Percentiles rank a stretch among this genome's conserved stretches.
Conservation (phyloP, 1,140 invertebrate species). For the Orussus abietinus region DNA sequence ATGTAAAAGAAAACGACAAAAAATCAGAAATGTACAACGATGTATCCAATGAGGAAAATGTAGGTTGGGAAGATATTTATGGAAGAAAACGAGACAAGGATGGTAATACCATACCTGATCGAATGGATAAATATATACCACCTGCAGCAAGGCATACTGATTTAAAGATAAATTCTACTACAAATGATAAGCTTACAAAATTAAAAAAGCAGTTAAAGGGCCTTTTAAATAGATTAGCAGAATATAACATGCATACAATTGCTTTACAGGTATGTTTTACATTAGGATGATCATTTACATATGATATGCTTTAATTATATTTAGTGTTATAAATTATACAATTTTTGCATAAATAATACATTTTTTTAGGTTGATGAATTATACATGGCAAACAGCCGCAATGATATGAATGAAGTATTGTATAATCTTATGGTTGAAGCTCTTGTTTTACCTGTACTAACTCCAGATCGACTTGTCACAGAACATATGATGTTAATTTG, state of each 20-base stretch:
- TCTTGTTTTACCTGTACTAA: constrained; percentile 58
- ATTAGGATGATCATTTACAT: not conserved
- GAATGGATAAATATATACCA: constrained; percentile 72
- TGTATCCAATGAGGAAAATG: constrained; percentile 32
- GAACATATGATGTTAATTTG: constrained; percentile 82
- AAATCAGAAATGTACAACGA: too few relatives aligned
- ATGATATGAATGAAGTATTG: constrained; percentile 79
- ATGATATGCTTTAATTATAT: too few relatives aligned
- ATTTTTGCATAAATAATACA: constrained; percentile 23
- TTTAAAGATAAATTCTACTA: constrained; percentile 51
- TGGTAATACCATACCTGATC: constrained; percentile 68
- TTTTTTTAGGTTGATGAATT: constrained; percentile 64
- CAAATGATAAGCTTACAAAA: constrained; percentile 59
- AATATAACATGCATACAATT: constrained; percentile 84
- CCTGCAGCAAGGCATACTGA: constrained; percentile 67
- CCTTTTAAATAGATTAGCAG: constrained; percentile 81
- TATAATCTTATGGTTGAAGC: constrained; percentile 67
- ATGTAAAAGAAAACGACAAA: constrained; percentile 13
- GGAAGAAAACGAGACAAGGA: constrained; percentile 76
- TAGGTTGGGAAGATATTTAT: constrained; percentile 96
- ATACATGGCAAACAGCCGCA: constrained; percentile 72
- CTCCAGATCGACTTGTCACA: constrained; percentile 75
- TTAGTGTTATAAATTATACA: not conserved
- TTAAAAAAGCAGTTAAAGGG: constrained; percentile 82
- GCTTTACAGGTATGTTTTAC: constrained; percentile 58